Evolutionary conservation across 2,113 vertebrate species (phyloP).

Genomic region (Patagioenas fasciata): DNA sequence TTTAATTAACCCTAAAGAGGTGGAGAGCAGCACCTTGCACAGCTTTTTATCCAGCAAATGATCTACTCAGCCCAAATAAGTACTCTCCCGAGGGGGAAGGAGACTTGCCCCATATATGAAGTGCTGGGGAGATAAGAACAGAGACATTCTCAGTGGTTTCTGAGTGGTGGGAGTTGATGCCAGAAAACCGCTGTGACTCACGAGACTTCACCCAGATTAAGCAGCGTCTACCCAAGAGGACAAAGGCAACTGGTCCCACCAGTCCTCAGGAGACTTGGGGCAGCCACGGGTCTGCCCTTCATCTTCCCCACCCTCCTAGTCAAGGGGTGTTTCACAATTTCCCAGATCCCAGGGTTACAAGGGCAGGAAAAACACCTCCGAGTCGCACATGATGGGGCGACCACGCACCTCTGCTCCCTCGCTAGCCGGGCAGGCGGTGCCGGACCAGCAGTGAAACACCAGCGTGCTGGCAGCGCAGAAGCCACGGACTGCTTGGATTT

Average conservation of each 20-base stretch:
- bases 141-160: neutral
- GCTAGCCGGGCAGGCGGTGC: fast-evolving
- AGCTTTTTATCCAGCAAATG: neutral
- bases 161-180: neutral
- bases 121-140: constrained; percentile 19
- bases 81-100: neutral
- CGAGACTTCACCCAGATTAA: neutral
- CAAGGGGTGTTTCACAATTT: neutral
- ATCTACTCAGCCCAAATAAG: constrained; percentile 3
- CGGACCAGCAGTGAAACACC: fast-evolving
- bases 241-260: neutral
- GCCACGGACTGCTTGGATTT: neutral
- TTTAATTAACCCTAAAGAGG: neutral
- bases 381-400: fast-evolving
- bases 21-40: neutral
- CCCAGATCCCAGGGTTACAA: neutral
- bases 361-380: neutral
- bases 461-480: neutral
- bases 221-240: neutral
- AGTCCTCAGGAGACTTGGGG: neutral
- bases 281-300: neutral
- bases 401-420: neutral
- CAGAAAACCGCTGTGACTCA: constrained; percentile 39
- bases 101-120: neutral
- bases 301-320: neutral